Base-by-base conservation (phyloP, 2,888 invertebrate species). In the Leptopterna dolabrata region DNA sequence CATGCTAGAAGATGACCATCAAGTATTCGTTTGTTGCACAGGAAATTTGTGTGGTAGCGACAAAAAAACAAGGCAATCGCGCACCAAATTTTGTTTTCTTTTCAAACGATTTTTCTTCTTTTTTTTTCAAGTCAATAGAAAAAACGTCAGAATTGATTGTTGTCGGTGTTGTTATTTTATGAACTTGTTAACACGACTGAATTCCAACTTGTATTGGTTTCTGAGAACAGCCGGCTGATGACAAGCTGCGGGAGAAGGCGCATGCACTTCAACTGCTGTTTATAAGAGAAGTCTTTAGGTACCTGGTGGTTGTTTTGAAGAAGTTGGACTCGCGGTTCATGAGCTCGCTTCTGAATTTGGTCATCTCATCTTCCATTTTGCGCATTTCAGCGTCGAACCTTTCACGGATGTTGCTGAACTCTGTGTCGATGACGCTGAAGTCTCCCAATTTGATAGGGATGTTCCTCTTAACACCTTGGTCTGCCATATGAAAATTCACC, bases 301-400 rank as follows among this genome's bases (percentile, higher is more conserved):
- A 97, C 97, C 97, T 97, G 91, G 95, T 95, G 91, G 96, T 96
- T 92, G 95, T 96, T 93, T 96, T 96, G 93, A 97, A 97, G 94
- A 97, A 97, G 92, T 96, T 96, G 91, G 96, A 96, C 92, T 98
- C 98, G 91, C 97, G 95, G 93, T 97, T 97, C 95, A 97, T 96
- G 90, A 98, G 94, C 92, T 97, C 97, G 90, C 96, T 96, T 91
- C 98, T 94, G 93, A 98, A 98, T 93, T 96, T 96, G 92, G 96
- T 95, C 98, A 98, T 98, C 93, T 98, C 98, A 91, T 98, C 98
- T 93, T 99, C 98, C 97, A 99, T 98, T 93, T 98, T 97, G 91
- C 96, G 94, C 98, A 99, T 98, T 94, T 99, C 98, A 90, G 96
- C 95, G 93, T 98, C 98, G 93, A 98, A 98, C 90, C 97, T 94